Percentiles rank a stretch among this genome's conserved stretches.
Evolutionary conservation across 2,113 vertebrate species (phyloP).

Genomic region (Apteryx owenii): DNA sequence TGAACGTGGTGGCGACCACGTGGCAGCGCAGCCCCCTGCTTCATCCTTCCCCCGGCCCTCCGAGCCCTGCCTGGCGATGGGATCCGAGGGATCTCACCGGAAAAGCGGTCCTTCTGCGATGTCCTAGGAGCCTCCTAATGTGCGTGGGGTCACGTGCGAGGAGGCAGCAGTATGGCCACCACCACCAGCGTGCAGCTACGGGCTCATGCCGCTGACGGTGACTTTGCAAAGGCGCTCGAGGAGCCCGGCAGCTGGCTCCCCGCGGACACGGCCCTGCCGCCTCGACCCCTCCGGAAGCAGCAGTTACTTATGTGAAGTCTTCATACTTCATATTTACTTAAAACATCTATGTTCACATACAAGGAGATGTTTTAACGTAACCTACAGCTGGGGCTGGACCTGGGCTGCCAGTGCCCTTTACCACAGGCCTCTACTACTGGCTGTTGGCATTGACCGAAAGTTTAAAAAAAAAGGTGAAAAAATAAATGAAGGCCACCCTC

Average conservation of each 20-base stretch:
- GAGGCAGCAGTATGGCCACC: neutral
- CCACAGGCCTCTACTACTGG: neutral
- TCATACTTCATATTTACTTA: neutral
- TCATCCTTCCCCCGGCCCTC: neutral
- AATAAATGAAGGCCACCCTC: rapidly evolving
- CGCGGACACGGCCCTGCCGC: rapidly evolving
- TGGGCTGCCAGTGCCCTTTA: neutral
- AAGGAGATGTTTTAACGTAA: neutral
- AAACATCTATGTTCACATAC: neutral
- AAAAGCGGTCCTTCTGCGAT: neutral
- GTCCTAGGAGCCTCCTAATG: neutral
- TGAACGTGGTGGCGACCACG: too few species aligned
- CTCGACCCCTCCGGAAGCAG: neutral
- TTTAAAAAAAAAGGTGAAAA: neutral
- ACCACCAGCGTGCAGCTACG: rapidly evolving
- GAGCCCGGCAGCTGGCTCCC: neutral
- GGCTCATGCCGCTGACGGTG: neutral
- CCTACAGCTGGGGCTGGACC: neutral
- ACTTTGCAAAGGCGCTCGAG: neutral
- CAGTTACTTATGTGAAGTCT: neutral
- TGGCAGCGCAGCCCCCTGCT: neutral
- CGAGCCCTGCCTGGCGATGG: neutral
- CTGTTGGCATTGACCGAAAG: neutral
- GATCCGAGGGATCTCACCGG: rapidly evolving
- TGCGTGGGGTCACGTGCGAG: rapidly evolving